Base-by-base conservation (phyloP, 1,140 invertebrate species). In the Proctacanthus coquilletti region DNA sequence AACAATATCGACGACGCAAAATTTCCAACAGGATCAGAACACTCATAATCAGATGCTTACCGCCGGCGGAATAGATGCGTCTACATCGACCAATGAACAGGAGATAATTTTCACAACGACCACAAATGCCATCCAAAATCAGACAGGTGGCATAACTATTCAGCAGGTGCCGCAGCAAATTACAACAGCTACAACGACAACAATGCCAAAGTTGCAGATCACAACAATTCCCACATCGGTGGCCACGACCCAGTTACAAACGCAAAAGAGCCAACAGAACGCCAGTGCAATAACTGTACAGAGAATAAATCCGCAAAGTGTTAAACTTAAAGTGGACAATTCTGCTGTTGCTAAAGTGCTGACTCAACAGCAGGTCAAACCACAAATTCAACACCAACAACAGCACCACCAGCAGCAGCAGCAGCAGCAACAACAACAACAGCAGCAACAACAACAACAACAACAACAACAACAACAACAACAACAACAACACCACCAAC, bases 171-270 rank as follows among this genome's bases (percentile, higher is more conserved):
- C 44, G 36, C 33, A 39, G 4, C 4, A n/a, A 3, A 30, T 13
- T n/a, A 20, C 17, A 48, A 33, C 25, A 32, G 6, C 45, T 44
- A 33, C 39, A 36, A 9, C 32, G 34, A 40, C 14, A 52, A 58
- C 35, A 34, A 18, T 56, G 21, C 53, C 55, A 1, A 27, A 56
- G 56, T 42, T 42, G 53, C 18, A 47, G 51, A 34, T 40, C 47
- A 9, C 34, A 42, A 34, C 30, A 18, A 25, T 30, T 11, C 5
- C 42, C 11, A 14, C 39, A 3, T 11, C 39, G 21, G 23, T 38
- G 14, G 11, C 14, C 3, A 36, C 18, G 8, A 13, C 23, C 8
- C 13, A 8, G 13, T 13, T 9, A 9, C 8, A 13, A 27, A 27
- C 23, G 8, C 8, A 8, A 8, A 13, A 9, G 8, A 27, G 8